Evolutionary conservation across 2,888 invertebrate genomes (phyloP).

Genomic region (Harpalus rubripes): DNA sequence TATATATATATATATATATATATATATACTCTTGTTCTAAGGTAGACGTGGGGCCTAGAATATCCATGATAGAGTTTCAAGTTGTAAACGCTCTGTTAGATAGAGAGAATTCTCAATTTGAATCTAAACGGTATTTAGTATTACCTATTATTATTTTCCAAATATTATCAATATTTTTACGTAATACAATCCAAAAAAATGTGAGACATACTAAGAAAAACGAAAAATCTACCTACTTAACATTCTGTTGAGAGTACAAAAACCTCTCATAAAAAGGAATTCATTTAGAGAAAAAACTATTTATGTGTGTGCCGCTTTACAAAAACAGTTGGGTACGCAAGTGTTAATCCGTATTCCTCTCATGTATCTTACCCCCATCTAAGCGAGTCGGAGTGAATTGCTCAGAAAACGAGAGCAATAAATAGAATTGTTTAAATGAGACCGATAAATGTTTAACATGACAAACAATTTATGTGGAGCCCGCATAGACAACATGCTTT

Average conservation of each 20-base stretch:
- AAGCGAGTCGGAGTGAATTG: slow-evolving; percentile 46
- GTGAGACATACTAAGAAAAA: too few species aligned
- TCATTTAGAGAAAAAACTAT: neutral
- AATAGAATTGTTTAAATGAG: slow-evolving; percentile 65
- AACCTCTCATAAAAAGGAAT: slow-evolving; percentile 15
- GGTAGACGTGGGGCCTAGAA: too few species aligned
- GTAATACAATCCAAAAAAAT: too few species aligned
- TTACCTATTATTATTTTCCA: too few species aligned
- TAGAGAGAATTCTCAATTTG: too few species aligned
- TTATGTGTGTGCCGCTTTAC: slow-evolving; percentile 5
- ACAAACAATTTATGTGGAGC: slow-evolving; percentile 63
- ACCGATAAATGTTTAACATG: slow-evolving; percentile 65
- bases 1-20: too few species aligned
- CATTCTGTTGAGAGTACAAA: neutral
- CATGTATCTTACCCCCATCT: slow-evolving; percentile 47
- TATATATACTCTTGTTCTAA: too few species aligned
- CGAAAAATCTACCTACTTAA: too few species aligned
- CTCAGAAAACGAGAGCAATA: slow-evolving; percentile 63
- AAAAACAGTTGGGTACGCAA: slow-evolving; percentile 1
- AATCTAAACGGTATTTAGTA: too few species aligned
- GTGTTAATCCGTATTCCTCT: slow-evolving; percentile 42
- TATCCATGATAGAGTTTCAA: too few species aligned
- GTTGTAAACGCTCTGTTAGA: too few species aligned
- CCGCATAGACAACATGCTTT: slow-evolving; percentile 61
- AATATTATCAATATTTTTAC: too few species aligned